Percentiles rank a stretch among this genome's conserved stretches.
These are phyloP conservation scores for Dreissena polymorpha DNA, from an alignment of 1,140 invertebrate species.

Conservation along the genomic window DNA sequence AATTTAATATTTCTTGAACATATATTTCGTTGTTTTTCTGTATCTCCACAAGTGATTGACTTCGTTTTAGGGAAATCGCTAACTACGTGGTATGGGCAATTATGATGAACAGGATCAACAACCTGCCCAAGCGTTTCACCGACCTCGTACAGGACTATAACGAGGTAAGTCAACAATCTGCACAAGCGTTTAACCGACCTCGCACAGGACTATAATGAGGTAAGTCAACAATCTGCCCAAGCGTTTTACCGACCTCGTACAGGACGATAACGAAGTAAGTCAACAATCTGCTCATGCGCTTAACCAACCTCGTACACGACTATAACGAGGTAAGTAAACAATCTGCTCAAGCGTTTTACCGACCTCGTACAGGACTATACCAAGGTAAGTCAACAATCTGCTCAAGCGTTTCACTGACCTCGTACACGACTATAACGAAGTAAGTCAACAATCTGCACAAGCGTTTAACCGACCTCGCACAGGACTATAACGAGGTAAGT, in stretches of 20 bases:
- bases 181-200: not conserved
- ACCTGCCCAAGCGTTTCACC: constrained; percentile 3
- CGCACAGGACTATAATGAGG: not conserved
- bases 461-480: not conserved
- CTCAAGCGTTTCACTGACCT: not conserved
- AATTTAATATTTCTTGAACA: no score
- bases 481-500: not conserved
- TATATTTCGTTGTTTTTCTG: not conserved
- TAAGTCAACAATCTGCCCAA: no score
- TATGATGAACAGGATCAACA: constrained; percentile 6
- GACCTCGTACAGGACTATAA: constrained; percentile 24
- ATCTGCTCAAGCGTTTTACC: no score
- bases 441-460: no score
- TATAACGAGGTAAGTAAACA: not conserved
- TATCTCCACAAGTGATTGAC: not conserved
- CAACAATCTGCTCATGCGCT: no score
- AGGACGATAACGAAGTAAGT: not conserved
- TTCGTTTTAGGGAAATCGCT: not conserved
- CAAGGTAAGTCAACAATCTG: no score
- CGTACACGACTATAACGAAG: not conserved
- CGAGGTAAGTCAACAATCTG: constrained; percentile 14
- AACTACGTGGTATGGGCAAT: constrained; percentile 37
- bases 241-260: not conserved
- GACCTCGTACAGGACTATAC: not conserved
- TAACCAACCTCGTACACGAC: not conserved